These are phyloP conservation scores for Carettochelys insculpta DNA, from an alignment of 2,113 vertebrate genomes.

Conservation along the genomic window DNA sequence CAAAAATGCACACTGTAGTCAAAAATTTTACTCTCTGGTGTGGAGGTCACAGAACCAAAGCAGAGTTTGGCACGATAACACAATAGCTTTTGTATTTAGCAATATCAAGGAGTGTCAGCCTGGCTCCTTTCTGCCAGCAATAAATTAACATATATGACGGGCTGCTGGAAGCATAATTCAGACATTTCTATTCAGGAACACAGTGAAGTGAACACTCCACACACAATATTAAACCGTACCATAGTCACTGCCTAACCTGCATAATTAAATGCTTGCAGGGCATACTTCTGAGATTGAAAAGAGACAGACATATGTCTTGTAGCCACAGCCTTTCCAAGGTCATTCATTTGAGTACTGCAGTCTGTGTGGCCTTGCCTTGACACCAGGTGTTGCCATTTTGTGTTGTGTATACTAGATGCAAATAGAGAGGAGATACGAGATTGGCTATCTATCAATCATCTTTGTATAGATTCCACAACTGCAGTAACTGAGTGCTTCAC, in stretches of 20 bases:
- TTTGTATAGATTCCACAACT: background rate
- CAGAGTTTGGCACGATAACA: background rate
- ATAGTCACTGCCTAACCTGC: background rate
- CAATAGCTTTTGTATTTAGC: background rate
- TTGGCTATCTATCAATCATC: accelerated
- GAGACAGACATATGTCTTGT: background rate
- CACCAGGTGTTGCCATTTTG: background rate
- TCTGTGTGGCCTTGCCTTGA: background rate
- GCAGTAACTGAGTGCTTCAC: background rate
- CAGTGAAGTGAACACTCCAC: background rate
- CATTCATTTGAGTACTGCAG: background rate
- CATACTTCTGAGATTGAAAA: background rate
- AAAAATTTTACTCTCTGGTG: background rate
- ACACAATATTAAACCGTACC: background rate
- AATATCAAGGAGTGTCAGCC: background rate
- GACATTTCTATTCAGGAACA: background rate
- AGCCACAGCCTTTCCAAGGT: background rate
- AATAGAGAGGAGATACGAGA: background rate
- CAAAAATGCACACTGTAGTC: background rate
- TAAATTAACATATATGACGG: background rate
- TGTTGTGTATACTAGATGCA: background rate
- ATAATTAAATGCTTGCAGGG: background rate
- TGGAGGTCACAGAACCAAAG: background rate
- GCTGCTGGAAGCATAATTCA: background rate
- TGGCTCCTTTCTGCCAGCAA: background rate